A percentile compares a stretch with the other conserved stretches of the same genome.
Evolutionary conservation across 2,888 invertebrate genomes (phyloP).

Genomic region (Parasteatoda lunata): DNA sequence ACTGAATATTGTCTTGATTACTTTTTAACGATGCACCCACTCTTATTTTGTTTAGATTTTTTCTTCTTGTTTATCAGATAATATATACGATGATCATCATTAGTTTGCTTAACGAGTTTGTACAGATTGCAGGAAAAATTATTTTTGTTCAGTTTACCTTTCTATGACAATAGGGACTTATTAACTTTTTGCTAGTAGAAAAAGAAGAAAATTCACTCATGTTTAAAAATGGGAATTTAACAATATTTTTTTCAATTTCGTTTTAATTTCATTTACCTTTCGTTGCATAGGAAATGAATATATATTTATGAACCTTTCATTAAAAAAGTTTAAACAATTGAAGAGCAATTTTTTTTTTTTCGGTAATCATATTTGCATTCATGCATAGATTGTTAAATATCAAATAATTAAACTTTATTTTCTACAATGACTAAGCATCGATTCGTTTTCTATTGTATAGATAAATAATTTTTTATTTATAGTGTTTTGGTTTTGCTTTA

Average conservation of each 20-base stretch:
- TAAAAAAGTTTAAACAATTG: too few species aligned
- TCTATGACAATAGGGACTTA: not conserved
- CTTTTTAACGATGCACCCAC: slow-evolving; percentile 47
- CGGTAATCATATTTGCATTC: too few species aligned
- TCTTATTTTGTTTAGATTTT: slow-evolving; percentile 4
- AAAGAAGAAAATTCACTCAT: not conserved
- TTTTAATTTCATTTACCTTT: not conserved
- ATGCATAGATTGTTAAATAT: too few species aligned
- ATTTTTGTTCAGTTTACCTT: slow-evolving; percentile 15
- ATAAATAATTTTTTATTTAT: too few species aligned
- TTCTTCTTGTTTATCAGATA: slow-evolving; percentile 17
- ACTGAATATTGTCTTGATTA: slow-evolving; percentile 38
- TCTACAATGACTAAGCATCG: too few species aligned
- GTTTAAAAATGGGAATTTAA: not conserved
- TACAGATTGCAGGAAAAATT: slow-evolving; percentile 28
- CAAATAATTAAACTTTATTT: too few species aligned
- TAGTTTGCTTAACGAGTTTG: slow-evolving; percentile 45
- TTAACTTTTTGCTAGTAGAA: not conserved
- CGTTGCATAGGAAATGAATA: not conserved
- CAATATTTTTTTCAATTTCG: not conserved
- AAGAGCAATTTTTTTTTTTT: too few species aligned
- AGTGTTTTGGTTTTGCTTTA: too few species aligned
- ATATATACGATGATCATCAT: slow-evolving; percentile 51
- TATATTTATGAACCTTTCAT: not conserved
- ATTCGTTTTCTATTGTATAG: too few species aligned